A percentile compares a stretch with the other conserved stretches of the same genome.
Conservation (phyloP, 2,888 invertebrate species). For the Masnerella sp. region DNA sequence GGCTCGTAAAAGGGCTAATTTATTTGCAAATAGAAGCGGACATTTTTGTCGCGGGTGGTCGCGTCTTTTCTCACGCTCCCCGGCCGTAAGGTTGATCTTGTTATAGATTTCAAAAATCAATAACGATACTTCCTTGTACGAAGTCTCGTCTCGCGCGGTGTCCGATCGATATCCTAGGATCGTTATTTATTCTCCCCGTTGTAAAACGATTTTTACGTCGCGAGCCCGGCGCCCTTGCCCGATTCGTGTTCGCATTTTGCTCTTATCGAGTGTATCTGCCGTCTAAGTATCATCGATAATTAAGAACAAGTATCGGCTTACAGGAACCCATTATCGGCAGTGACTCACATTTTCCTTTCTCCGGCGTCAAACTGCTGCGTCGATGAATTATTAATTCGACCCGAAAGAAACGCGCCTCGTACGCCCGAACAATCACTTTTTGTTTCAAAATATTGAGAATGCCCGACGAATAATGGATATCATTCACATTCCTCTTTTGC, state of each 20-base stretch:
- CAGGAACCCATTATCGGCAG: conserved; percentile 55
- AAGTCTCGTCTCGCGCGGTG: conserved; percentile 43
- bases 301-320: conserved; percentile 59
- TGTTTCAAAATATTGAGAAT: conserved; percentile 2
- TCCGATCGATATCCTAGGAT: conserved; percentile 59
- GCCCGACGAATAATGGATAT: conserved; percentile 6
- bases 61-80: conserved; percentile 55
- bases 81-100: conserved; percentile 53
- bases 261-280: conserved; percentile 61
- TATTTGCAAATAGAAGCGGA: conserved; percentile 30
- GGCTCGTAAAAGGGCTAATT: conserved; percentile 26
- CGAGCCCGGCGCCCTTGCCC: conserved; percentile 37
- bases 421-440: conserved; percentile 12
- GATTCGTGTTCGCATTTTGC: conserved; percentile 56
- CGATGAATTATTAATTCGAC: conserved; percentile 54
- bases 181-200: conserved; percentile 57
- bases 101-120: conserved; percentile 61
- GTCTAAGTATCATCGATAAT: conserved; percentile 58
- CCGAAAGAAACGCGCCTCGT: conserved; percentile 14
- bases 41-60: conserved; percentile 21
- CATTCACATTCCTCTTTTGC: background rate
- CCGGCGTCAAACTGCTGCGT: conserved; percentile 28
- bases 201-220: conserved; percentile 54
- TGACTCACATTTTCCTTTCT: conserved; percentile 52
- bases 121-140: conserved; percentile 53